Percentiles rank a stretch among this genome's conserved stretches.
These are phyloP conservation scores for Lymantria dispar DNA, from an alignment of 2,888 invertebrate species.

Conservation along the genomic window DNA sequence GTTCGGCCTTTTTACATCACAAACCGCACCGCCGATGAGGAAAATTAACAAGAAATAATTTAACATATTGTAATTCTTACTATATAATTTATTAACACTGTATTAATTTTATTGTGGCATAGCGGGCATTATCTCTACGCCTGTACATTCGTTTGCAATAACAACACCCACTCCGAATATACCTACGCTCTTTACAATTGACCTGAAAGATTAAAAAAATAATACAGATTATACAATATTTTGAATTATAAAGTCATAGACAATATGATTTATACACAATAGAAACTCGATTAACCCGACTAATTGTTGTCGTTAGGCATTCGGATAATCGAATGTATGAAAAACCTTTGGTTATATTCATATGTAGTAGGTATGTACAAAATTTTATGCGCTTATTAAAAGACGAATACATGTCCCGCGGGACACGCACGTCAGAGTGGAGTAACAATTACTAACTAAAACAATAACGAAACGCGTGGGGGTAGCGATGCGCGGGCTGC, in stretches of 20 bases:
- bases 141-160: conserved; percentile 89
- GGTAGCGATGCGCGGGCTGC: no score
- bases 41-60: conserved; percentile 61
- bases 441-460: no score
- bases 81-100: conserved; percentile 24
- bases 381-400: no score
- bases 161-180: conserved; percentile 89
- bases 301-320: no score
- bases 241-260: neutral
- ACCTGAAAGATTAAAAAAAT: conserved; percentile 83
- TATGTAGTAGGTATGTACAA: no score
- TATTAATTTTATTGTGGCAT: conserved; percentile 58
- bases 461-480: no score
- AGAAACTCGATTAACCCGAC: no score
- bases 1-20: conserved; percentile 80
- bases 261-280: neutral
- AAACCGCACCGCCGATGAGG: conserved; percentile 37
- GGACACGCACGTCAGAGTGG: no score
- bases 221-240: conserved; percentile 3
- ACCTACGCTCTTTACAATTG: conserved; percentile 90
- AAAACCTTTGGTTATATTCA: no score
- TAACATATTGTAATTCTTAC: conserved; percentile 53
- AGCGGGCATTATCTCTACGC: conserved; percentile 88
- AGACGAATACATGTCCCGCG: no score
- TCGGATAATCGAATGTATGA: no score